Conservation (phyloP, 2,888 invertebrate species). For the Chironomus riparius region DNA sequence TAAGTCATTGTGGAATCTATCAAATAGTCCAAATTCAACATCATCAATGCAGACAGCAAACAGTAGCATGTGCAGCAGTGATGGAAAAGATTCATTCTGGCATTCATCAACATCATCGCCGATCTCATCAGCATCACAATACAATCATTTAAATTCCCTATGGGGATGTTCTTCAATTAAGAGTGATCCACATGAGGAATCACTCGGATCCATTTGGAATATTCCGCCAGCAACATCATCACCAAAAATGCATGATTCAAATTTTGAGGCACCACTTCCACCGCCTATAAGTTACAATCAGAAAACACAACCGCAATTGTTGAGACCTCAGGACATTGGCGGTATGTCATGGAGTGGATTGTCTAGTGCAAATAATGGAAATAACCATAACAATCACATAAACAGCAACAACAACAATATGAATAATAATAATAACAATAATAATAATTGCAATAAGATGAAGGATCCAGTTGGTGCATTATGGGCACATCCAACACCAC, state of each 20-base stretch:
- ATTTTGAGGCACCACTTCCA: conserved; percentile 24
- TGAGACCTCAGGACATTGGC: conserved; percentile 33
- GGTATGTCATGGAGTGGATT: conserved; percentile 38
- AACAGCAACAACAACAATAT: conserved; percentile 30
- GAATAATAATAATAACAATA: conserved; percentile 31
- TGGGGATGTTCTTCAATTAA: conserved; percentile 20
- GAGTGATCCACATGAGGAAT: conserved; percentile 28
- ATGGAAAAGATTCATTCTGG: conserved; percentile 42
- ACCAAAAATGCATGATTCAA: background rate
- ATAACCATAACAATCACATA: conserved; percentile 30
- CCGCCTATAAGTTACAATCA: conserved; percentile 17
- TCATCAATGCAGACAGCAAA: conserved; percentile 23
- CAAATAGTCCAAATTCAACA: conserved; percentile 19
- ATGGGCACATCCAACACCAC: conserved; percentile 28
- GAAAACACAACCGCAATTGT: conserved; percentile 28
- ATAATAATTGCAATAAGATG: conserved; percentile 31
- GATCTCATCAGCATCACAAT: conserved; percentile 28
- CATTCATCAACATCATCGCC: conserved; percentile 39
- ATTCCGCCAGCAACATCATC: conserved; percentile 27
- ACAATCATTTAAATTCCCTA: conserved; percentile 3
- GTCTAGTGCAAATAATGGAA: background rate
- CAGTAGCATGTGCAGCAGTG: conserved; percentile 31
- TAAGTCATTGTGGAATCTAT: conserved; percentile 19
- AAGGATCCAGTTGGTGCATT: conserved; percentile 28
- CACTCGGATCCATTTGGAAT: conserved; percentile 31